phyloP scores from a whole-genome alignment of 2,797 vertebrate genomes.

The Psittacula derbiana region DNA sequence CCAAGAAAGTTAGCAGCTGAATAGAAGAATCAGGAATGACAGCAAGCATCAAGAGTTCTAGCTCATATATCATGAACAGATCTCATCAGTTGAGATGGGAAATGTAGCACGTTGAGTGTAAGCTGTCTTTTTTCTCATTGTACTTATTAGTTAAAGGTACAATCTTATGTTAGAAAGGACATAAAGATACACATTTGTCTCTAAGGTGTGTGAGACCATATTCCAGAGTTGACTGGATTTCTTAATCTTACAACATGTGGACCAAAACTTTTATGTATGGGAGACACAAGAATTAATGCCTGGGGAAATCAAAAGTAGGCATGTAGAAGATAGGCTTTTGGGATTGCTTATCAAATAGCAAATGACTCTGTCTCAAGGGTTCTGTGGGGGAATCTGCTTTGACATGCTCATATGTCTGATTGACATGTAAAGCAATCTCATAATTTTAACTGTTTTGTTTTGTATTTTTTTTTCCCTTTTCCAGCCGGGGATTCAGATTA shows the following conservation, averaged over 20 bases:
- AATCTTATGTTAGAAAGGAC: background rate
- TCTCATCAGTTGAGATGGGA: background rate
- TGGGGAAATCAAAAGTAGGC: background rate
- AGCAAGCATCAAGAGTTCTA: background rate
- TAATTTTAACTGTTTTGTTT: background rate
- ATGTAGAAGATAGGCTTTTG: background rate
- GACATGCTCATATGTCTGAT: background rate
- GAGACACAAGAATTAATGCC: background rate
- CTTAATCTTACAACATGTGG: background rate
- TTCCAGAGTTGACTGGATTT: background rate
- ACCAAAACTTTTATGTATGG: background rate
- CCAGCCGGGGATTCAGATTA: background rate
- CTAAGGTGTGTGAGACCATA: fast-evolving
- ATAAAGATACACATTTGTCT: background rate
- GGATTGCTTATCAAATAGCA: background rate
- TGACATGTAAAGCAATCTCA: background rate
- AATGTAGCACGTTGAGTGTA: background rate
- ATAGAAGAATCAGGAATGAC: background rate
- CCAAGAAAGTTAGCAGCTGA: background rate
- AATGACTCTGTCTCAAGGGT: background rate
- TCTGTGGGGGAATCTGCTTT: background rate
- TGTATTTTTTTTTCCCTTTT: background rate
- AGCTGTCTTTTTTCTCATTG: background rate
- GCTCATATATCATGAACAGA: background rate
- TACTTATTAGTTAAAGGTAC: background rate